These are phyloP conservation scores for Plecturocebus donacophilus DNA, from an alignment of 2,113 vertebrate genomes.

Conservation along the genomic window DNA sequence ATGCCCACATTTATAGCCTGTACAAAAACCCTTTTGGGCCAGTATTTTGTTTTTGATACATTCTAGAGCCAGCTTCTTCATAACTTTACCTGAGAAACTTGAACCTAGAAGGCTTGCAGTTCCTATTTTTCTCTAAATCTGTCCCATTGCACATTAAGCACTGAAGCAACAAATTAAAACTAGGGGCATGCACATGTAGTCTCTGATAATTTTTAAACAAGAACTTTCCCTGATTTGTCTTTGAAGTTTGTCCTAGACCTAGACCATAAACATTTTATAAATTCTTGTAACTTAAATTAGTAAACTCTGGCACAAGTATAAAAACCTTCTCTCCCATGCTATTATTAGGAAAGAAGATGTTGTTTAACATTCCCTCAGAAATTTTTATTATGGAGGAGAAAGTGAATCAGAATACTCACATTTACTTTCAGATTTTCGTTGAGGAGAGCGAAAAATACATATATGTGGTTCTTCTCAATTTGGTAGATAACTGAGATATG, in stretches of 20 bases:
- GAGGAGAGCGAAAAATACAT: conserved; percentile 54
- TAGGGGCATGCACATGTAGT: background rate
- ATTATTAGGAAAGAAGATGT: background rate
- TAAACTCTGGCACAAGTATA: background rate
- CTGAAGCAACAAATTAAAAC: background rate
- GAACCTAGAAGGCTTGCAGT: background rate
- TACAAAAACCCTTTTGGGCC: background rate
- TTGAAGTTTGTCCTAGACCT: background rate
- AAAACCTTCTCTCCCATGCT: background rate
- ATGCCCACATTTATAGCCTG: background rate
- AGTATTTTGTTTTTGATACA: background rate
- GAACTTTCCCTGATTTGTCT: background rate
- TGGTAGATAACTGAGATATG: conserved; percentile 77
- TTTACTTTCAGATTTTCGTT: conserved; percentile 31
- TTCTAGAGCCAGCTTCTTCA: background rate
- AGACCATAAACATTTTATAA: background rate
- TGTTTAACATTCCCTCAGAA: background rate
- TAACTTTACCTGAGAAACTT: background rate
- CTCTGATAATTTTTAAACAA: background rate
- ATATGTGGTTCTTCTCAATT: conserved; percentile 49
- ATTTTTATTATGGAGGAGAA: background rate
- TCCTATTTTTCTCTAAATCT: conserved; percentile 9
- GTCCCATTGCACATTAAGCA: background rate
- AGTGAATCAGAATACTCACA: background rate
- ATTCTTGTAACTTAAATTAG: background rate